Conservation (phyloP, 2,888 invertebrate species). For the Unio pictorum region DNA sequence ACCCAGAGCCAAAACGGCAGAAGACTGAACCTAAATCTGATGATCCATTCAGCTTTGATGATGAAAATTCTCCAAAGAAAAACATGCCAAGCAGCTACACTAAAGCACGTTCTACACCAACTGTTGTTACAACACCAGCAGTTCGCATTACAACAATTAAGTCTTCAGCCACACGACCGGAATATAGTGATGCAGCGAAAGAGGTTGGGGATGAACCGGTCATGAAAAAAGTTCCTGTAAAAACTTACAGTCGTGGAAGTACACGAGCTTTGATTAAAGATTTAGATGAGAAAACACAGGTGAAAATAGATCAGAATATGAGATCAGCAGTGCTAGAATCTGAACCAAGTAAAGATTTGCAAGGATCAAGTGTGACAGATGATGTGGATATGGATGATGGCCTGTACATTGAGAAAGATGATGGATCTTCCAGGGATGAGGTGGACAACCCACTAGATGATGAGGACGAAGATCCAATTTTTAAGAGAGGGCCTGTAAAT, state of each 20-base stretch:
- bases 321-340: conserved; percentile 2
- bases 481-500: conserved; percentile 10
- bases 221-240: conserved; percentile 31
- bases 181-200: conserved; percentile 13
- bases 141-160: conserved; percentile 24
- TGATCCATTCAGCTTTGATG: conserved; percentile 63
- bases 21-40: conserved; percentile 37
- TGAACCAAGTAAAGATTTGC: conserved; percentile 19
- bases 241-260: conserved; percentile 36
- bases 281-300: conserved; percentile 8
- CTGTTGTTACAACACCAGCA: conserved; percentile 32
- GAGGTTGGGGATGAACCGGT: conserved; percentile 23
- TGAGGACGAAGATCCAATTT: conserved; percentile 25
- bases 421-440: conserved; percentile 22
- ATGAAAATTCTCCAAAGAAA: conserved; percentile 40
- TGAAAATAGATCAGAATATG: conserved; percentile 12
- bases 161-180: conserved; percentile 4
- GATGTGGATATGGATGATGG: conserved; percentile 24
- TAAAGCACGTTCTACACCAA: conserved; percentile 5
- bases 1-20: conserved; percentile 32
- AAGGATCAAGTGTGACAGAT: neutral
- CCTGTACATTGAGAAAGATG: conserved; percentile 34
- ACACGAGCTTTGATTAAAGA: conserved; percentile 20
- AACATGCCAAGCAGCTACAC: conserved; percentile 6
- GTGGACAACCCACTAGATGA: conserved; percentile 11